Percentiles rank a stretch among this genome's conserved stretches.
Conservation (phyloP, 2,888 invertebrate genomes). For the Frankliniella fusca region DNA sequence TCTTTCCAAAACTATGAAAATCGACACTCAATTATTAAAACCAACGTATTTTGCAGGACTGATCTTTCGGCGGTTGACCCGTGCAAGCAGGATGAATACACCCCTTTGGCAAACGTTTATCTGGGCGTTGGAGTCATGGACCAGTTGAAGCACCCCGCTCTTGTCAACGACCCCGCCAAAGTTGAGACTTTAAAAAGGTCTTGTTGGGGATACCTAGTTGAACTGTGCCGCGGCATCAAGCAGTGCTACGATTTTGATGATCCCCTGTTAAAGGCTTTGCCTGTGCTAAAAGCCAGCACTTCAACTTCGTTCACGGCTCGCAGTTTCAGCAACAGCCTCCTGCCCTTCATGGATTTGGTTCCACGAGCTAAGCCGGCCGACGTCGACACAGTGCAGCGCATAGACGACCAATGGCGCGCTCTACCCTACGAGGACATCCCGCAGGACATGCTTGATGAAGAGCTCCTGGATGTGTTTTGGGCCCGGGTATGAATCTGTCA, state of each 20-base stretch:
- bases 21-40: neutral
- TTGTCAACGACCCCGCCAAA: slow-evolving; percentile 31
- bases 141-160: slow-evolving; percentile 32
- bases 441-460: slow-evolving; percentile 34
- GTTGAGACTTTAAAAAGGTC: slow-evolving; percentile 34
- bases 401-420: slow-evolving; percentile 38
- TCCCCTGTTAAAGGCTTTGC: slow-evolving; percentile 32
- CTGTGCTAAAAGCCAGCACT: slow-evolving; percentile 35
- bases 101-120: slow-evolving; percentile 36
- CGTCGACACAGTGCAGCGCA: slow-evolving; percentile 31
- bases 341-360: slow-evolving; percentile 8
- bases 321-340: neutral
- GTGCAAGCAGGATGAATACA: slow-evolving; percentile 32
- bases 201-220: slow-evolving; percentile 37
- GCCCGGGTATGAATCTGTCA: slow-evolving; percentile 30
- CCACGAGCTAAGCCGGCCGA: slow-evolving; percentile 12
- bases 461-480: slow-evolving; percentile 38
- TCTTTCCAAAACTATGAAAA: neutral
- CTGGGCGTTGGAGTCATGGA: slow-evolving; percentile 35
- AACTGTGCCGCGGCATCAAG: slow-evolving; percentile 37
- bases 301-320: slow-evolving; percentile 8
- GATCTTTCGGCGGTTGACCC: slow-evolving; percentile 33
- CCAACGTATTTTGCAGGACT: neutral
- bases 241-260: slow-evolving; percentile 39
- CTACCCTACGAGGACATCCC: slow-evolving; percentile 33